Percentiles rank a stretch among this genome's conserved stretches.
Conservation (phyloP, 2,797 vertebrate genomes). For the Agapornis canus region DNA sequence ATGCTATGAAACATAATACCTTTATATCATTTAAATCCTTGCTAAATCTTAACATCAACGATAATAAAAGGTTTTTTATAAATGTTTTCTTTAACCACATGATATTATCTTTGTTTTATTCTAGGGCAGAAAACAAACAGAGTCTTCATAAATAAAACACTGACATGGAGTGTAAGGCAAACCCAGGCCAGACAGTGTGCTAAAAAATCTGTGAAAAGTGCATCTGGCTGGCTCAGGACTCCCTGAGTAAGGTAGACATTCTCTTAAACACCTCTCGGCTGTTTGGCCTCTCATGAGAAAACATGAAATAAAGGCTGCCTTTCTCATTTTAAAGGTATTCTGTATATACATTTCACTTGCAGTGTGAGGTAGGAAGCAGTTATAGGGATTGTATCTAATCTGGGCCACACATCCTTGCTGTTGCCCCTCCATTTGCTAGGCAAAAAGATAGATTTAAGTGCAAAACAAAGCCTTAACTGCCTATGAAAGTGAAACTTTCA, state of each 20-base stretch:
- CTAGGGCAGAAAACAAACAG: conserved; percentile 29
- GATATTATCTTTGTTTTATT: background rate
- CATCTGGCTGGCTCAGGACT: conserved; percentile 58
- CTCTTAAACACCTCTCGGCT: background rate
- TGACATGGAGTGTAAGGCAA: conserved; percentile 45
- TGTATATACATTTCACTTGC: background rate
- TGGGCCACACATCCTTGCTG: background rate
- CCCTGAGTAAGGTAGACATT: conserved; percentile 61
- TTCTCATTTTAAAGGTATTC: conserved; percentile 1
- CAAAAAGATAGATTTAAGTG: background rate
- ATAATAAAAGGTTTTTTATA: conserved; percentile 24
- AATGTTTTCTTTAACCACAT: background rate
- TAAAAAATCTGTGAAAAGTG: conserved; percentile 34
- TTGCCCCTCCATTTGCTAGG: background rate
- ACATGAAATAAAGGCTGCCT: conserved; percentile 47
- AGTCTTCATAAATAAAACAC: conserved; percentile 63
- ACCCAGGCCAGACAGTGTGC: conserved; percentile 53
- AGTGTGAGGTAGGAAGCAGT: conserved; percentile 59
- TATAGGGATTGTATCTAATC: background rate
- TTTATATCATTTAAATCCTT: background rate
- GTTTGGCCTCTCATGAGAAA: background rate
- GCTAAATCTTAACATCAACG: conserved; percentile 1
- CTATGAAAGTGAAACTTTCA: background rate
- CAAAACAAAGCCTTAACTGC: background rate
- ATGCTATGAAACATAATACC: conserved; percentile 37